phyloP scores from a whole-genome alignment of 2,797 vertebrate genomes.

The Rhabdomys pumilio region DNA sequence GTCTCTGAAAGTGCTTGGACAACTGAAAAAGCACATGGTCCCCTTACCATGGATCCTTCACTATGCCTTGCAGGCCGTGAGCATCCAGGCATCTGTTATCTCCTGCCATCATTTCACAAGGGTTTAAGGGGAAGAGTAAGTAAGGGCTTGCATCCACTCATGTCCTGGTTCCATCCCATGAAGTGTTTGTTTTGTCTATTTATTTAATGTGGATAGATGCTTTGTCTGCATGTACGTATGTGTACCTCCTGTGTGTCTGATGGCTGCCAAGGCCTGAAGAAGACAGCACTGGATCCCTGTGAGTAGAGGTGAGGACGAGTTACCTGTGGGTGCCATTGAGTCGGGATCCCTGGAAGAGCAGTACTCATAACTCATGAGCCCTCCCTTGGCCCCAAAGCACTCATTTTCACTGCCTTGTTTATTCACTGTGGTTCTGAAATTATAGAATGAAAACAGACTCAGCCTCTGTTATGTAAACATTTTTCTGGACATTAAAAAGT shows the following conservation, averaged over 20 bases:
- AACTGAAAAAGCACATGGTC: neutral
- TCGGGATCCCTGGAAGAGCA: neutral
- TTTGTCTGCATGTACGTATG: neutral
- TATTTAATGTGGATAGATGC: neutral
- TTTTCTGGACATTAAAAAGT: neutral
- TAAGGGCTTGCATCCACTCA: neutral
- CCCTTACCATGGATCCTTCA: neutral
- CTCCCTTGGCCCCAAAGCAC: neutral
- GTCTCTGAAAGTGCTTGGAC: conserved; percentile 14
- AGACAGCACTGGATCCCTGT: neutral
- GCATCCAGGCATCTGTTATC: neutral
- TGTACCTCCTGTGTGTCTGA: neutral
- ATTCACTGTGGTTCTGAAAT: neutral
- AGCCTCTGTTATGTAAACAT: neutral
- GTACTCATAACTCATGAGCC: neutral
- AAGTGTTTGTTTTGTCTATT: neutral
- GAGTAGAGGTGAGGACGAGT: neutral
- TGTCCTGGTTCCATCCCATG: neutral
- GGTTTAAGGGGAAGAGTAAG: neutral
- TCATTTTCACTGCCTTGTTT: neutral
- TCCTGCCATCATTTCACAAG: neutral
- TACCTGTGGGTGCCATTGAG: neutral
- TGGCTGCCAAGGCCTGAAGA: neutral
- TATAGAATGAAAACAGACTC: conserved; percentile 5
- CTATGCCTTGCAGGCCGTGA: neutral